Conservation (phyloP, 2,888 invertebrate genomes). For the Catocala sponsa region DNA sequence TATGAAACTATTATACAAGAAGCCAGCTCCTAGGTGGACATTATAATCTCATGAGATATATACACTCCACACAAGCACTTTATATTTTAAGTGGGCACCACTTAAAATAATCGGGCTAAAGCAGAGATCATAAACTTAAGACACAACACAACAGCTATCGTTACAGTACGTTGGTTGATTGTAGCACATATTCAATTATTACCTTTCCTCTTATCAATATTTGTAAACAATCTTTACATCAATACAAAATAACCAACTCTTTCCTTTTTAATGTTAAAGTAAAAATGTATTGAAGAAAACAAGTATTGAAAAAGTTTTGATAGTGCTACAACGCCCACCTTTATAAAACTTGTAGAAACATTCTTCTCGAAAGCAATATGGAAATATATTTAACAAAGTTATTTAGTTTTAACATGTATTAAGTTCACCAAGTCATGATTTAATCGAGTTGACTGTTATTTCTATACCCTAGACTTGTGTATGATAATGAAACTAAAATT, state of each 20-base stretch:
- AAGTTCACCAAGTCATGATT: constrained; percentile 41
- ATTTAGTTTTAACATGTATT: too few species aligned
- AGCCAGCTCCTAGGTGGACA: too few species aligned
- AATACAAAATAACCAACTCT: not conserved
- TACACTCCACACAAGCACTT: too few species aligned
- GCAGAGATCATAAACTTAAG: too few species aligned
- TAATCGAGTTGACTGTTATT: constrained; percentile 51
- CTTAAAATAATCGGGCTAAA: too few species aligned
- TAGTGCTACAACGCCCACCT: constrained; percentile 16
- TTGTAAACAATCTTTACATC: not conserved
- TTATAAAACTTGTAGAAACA: constrained; percentile 4
- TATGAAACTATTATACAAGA: too few species aligned
- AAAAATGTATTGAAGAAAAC: constrained; percentile 8
- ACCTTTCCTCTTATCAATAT: too few species aligned
- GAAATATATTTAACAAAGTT: constrained; percentile 22
- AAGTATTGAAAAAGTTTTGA: not conserved
- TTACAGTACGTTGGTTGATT: too few species aligned
- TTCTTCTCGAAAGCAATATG: constrained; percentile 22
- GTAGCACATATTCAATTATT: too few species aligned
- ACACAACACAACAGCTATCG: too few species aligned
- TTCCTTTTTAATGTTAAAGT: not conserved
- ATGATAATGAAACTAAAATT: constrained; percentile 59
- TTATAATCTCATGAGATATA: too few species aligned
- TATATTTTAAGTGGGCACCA: too few species aligned
- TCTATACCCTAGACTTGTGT: constrained; percentile 38